Base-by-base conservation (phyloP, 2,113 vertebrate genomes). In the Ciconia stormi region DNA sequence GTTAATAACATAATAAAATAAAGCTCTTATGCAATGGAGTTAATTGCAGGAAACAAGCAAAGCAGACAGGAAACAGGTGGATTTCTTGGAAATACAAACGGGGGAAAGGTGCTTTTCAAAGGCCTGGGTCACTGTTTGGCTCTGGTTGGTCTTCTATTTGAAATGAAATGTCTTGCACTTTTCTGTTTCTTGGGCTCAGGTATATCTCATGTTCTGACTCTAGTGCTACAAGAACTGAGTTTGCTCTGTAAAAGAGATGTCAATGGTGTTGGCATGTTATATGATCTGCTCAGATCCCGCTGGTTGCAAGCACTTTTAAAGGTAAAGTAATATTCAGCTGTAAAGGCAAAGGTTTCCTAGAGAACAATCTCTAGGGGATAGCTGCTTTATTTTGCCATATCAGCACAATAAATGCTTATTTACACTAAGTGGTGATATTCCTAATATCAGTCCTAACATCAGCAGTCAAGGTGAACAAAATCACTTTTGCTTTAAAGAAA, bases 231-330 rank as follows among this genome's bases (percentile, higher is more conserved):
- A 89, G 98, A 99, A 91, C 98, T 99, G 96, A 98, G 97, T 61
- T 92, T 98, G 74, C 99, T 99, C 20, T 97, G 99, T 22, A 98
- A 98, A 63, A 98, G 95, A 52, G 99, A 99, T 53, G 95, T 98
- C 82, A 98, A 98, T 16, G 98, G 99, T 0, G 96, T 98, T 42
- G 98, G 99, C 55, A 92, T 99, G 49, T 97, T 99, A 10, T 98
- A 99, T 16, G 97, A 98, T 90, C 98, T 99, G 63, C 98, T 99
- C 67, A 98, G 98, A 40, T 98, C 99, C 13, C 97, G 96, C 2
- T 99, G 99, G 99, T 98, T 99, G 77, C 99, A 98, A 97, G 99
- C 99, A 7, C 98, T 99, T 91, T 97, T 99, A 7, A 99, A 99
- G 99, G 99, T 99, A 93, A 92, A 56, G 29, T 34, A 21, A 44